phyloP scores from a whole-genome alignment of 2,113 vertebrate genomes.

The Dryoscopus gambensis region DNA sequence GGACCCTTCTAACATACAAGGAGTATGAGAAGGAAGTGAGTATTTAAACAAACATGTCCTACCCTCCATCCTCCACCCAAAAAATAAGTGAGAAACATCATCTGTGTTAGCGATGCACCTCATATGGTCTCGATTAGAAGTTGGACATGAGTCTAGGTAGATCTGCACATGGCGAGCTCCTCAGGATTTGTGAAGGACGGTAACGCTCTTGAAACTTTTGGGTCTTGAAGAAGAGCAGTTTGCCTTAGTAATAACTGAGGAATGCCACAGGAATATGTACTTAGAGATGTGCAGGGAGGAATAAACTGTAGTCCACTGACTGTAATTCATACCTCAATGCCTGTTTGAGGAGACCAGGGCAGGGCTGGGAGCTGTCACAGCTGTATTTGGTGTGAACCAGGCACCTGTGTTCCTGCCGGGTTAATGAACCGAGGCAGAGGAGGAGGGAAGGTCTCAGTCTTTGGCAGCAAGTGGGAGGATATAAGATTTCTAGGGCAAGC shows the following conservation, averaged over 20 bases:
- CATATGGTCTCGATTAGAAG: background rate
- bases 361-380: background rate
- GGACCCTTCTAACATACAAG: background rate
- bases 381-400: background rate
- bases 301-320: background rate
- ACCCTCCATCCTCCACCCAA: background rate
- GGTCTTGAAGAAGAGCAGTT: background rate
- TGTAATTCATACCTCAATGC: background rate
- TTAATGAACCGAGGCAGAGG: background rate
- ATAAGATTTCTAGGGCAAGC: background rate
- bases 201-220: background rate
- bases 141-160: background rate
- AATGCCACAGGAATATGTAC: background rate
- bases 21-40: background rate
- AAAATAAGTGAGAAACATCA: background rate
- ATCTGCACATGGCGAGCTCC: background rate
- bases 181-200: background rate
- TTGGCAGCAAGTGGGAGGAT: background rate
- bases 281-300: background rate
- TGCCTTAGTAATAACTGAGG: background rate
- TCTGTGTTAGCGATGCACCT: background rate
- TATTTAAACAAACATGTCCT: background rate
- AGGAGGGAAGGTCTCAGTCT: background rate
- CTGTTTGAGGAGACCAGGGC: background rate
- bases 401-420: background rate